Evolutionary conservation across 2,888 invertebrate genomes (phyloP).

Genomic region (Apocheima hispidaria): DNA sequence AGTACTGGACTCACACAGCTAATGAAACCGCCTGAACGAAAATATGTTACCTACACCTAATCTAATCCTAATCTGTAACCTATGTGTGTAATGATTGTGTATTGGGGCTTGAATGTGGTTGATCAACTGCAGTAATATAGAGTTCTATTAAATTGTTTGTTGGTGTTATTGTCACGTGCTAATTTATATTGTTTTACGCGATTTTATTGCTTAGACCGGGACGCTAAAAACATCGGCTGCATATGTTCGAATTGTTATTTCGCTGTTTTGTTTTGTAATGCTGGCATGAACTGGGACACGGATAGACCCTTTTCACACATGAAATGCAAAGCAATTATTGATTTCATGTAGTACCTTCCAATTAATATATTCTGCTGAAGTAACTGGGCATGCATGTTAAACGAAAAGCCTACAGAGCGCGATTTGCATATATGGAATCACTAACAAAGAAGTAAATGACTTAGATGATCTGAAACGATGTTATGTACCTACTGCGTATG

Average conservation of each 20-base stretch:
- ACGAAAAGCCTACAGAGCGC: not conserved
- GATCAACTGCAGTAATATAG: not conserved
- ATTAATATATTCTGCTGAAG: not conserved
- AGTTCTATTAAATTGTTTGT: not conserved
- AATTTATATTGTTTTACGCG: not conserved
- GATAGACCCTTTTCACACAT: not conserved
- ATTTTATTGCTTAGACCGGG: conserved; percentile 6
- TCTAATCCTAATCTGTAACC: not conserved
- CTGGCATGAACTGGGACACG: conserved; percentile 25
- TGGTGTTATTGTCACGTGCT: no score
- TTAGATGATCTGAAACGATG: not conserved
- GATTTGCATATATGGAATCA: conserved; percentile 2
- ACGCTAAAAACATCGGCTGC: not conserved
- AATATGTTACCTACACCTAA: no score
- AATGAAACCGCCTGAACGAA: not conserved
- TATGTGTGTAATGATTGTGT: not conserved
- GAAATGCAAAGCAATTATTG: no score
- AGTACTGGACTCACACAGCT: not conserved
- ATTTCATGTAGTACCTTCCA: not conserved
- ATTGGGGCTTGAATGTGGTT: not conserved
- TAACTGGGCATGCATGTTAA: conserved; percentile 8
- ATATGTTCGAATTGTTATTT: not conserved
- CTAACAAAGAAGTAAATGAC: not conserved
- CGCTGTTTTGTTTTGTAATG: conserved; percentile 8
- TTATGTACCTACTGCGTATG: not conserved